Conservation (phyloP, 2,113 vertebrate species). For the Phalacrocorax brasilianus region DNA sequence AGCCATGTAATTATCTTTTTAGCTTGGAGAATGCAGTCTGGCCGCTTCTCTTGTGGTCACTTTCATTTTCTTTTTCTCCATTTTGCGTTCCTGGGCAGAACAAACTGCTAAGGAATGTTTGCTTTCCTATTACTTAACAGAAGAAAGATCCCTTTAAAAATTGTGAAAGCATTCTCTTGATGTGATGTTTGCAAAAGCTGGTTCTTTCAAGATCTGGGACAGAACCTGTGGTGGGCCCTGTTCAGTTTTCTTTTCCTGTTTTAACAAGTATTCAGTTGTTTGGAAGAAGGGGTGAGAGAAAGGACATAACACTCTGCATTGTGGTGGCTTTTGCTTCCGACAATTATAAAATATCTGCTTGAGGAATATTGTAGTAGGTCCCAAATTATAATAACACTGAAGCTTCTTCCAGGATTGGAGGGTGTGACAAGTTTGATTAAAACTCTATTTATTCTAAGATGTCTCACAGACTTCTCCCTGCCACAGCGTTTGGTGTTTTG, state of each 20-base stretch:
- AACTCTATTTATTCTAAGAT: background rate
- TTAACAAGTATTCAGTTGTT: background rate
- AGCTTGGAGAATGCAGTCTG: background rate
- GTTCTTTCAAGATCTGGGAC: background rate
- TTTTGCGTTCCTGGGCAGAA: background rate
- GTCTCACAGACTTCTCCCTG: background rate
- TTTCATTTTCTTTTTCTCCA: constrained; percentile 46
- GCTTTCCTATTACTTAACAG: background rate
- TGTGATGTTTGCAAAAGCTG: background rate
- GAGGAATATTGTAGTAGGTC: background rate
- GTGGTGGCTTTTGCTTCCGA: background rate
- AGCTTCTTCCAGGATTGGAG: background rate
- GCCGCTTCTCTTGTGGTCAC: background rate
- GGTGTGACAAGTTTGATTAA: background rate
- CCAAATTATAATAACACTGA: background rate
- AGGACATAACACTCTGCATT: fast-evolving
- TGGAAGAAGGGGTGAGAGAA: background rate
- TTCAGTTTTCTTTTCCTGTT: background rate
- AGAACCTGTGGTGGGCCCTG: background rate
- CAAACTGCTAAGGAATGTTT: background rate
- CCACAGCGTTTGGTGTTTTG: too few relatives aligned
- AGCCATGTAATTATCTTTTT: background rate
- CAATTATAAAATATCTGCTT: background rate
- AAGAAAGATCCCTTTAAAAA: background rate
- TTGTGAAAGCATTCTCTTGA: background rate